A percentile compares a stretch with the other conserved stretches of the same genome.
Evolutionary conservation across 2,888 invertebrate species (phyloP).

Genomic region (Dynastes hyllus): DNA sequence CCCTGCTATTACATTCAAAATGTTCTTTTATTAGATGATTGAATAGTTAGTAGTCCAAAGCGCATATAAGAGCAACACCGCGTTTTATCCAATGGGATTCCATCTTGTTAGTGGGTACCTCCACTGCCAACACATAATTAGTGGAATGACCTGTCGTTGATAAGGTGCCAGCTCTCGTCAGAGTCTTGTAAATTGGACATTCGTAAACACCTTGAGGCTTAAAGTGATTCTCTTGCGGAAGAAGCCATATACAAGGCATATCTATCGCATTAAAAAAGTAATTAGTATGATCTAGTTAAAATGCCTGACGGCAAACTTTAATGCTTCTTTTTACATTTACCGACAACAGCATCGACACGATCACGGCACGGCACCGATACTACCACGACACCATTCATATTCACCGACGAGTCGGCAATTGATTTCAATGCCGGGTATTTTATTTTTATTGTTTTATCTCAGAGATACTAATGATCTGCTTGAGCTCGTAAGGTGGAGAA

Average conservation of each 20-base stretch:
- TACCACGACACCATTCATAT: no score
- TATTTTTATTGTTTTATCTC: no score
- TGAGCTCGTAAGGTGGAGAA: no score
- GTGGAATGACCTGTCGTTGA: slow-evolving; percentile 82
- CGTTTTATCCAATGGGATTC: slow-evolving; percentile 78
- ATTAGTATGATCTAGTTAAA: no score
- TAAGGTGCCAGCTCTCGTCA: slow-evolving; percentile 76
- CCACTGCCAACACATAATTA: slow-evolving; percentile 78
- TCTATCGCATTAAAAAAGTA: slow-evolving; percentile 69
- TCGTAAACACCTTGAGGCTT: slow-evolving; percentile 73
- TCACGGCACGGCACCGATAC: no score
- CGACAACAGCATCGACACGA: background rate
- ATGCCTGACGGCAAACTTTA: no score
- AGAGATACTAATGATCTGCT: no score
- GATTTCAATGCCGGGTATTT: no score
- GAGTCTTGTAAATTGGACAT: slow-evolving; percentile 80
- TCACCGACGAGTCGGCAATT: no score
- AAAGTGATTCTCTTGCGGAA: slow-evolving; percentile 78
- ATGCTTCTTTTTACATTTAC: background rate
- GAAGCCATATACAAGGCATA: slow-evolving; percentile 81
- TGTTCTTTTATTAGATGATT: no score
- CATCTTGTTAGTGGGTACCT: slow-evolving; percentile 74
- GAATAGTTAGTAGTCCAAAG: slow-evolving; percentile 71
- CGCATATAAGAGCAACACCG: slow-evolving; percentile 76
- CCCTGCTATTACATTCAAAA: no score